Evolutionary conservation across 1,140 invertebrate genomes (phyloP), one percentile per base, ranked within the genome.

Genomic region (Himalopsyche phryganea): DNA sequence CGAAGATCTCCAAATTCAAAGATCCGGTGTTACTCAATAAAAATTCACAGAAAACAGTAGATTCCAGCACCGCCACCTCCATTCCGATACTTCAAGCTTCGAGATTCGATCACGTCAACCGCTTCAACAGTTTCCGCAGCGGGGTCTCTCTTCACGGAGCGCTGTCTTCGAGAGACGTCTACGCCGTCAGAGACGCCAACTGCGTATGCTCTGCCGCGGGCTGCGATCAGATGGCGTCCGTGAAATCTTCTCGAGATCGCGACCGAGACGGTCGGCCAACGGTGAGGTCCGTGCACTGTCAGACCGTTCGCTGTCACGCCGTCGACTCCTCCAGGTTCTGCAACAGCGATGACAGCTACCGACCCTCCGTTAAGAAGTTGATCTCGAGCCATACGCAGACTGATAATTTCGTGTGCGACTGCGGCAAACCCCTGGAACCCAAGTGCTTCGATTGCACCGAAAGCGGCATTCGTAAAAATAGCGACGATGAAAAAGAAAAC

Each of bases 61-160:
- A 58, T 41, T 48, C 36, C 11, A 48, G 38, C 35, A 69, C 71
- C 0, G 71, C 72, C 49, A 77, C 76, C n/a, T 78, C 76, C 5
- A 78, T 78, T 60, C 74, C 76, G 2, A 78, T 78, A 15, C 53
- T 78, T 18, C 76, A 78, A 64, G 76, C 76, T 32, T 67, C 75
- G 0, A 71, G 73, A 41, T 77, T 78, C 53, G 76, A 78, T 51
- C 68, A 75, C 18, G 68, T 76, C 36, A 55, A 73, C 54, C 71
- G 75, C 0, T 76, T 78, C 28, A 73, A 74, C 4, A 73, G 71
- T 47, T 77, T 76, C 41, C 70, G 74, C 44, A 76, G 32, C 28
- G 35, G 52, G n/a, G 44, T 60, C 11, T 54, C 55, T 4, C 23
- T 57, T 9, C 50, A 58, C 44, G 55, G 55, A n/a, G 41, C 38